Evolutionary conservation across 1,140 invertebrate species (phyloP).

Genomic region (Drosophila grimshawi): DNA sequence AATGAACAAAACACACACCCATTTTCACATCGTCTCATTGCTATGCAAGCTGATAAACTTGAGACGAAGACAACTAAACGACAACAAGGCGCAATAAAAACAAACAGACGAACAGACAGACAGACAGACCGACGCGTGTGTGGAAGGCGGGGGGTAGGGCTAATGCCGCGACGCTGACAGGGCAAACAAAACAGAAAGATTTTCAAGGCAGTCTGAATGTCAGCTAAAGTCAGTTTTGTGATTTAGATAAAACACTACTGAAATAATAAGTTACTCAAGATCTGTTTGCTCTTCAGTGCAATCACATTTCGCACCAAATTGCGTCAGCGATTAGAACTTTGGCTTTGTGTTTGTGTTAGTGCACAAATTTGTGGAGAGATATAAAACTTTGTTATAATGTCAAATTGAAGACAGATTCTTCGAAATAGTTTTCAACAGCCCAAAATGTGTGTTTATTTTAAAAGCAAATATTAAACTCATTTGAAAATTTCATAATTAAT

Average conservation of each 20-base stretch:
- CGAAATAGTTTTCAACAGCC: constrained; percentile 12
- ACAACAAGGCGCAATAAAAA: constrained; percentile 71
- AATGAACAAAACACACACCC: constrained; percentile 25
- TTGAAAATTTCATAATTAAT: constrained; percentile 10
- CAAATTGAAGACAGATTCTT: neutral
- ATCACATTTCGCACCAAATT: constrained; percentile 33
- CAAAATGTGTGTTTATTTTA: constrained; percentile 9
- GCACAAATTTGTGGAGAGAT: neutral
- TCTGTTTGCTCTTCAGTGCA: constrained; percentile 28
- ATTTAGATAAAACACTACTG: constrained; percentile 41
- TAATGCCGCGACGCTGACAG: constrained; percentile 33
- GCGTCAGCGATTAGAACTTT: constrained; percentile 41
- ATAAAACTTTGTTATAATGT: neutral
- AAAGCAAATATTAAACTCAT: constrained; percentile 14
- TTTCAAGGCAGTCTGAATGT: constrained; percentile 51
- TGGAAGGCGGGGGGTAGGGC: neutral
- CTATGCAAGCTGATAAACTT: constrained; percentile 70
- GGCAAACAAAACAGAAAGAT: constrained; percentile 37
- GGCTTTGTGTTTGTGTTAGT: neutral
- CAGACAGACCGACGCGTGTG: constrained; percentile 14
- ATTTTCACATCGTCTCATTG: constrained; percentile 64
- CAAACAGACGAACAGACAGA: constrained; percentile 48
- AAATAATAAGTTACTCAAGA: constrained; percentile 24
- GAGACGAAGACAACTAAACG: constrained; percentile 61
- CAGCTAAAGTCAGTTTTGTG: constrained; percentile 50